A percentile compares a stretch with the other conserved stretches of the same genome.
phyloP scores from a whole-genome alignment of 1,140 invertebrate genomes.

The Brachionus calyciflorus region DNA sequence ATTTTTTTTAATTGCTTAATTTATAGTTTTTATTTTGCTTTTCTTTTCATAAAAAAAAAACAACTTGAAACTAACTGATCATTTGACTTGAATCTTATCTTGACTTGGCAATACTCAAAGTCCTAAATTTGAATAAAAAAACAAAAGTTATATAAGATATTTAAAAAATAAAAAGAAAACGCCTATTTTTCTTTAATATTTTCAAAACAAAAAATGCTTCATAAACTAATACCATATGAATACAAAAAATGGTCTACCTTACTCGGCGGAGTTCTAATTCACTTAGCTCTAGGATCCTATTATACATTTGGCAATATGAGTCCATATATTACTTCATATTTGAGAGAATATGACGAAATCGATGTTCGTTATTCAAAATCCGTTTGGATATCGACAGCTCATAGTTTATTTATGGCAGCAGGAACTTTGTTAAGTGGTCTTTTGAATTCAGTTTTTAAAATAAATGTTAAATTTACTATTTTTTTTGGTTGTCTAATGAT shows the following conservation, averaged over 20 bases:
- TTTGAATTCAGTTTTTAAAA: slow-evolving; percentile 50
- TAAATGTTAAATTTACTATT: background rate
- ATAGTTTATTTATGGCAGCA: slow-evolving; percentile 53
- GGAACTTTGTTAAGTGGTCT: slow-evolving; percentile 51
- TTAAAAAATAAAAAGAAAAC: too few species aligned
- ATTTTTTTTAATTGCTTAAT: too few species aligned
- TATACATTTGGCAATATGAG: slow-evolving; percentile 54
- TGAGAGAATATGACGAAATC: slow-evolving; percentile 50
- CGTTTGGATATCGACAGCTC: slow-evolving; percentile 57
- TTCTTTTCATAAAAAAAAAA: too few species aligned
- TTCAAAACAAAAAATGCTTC: too few species aligned
- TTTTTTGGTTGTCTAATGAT: slow-evolving; percentile 19
- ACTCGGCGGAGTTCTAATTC: slow-evolving; percentile 37
- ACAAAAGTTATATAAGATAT: too few species aligned
- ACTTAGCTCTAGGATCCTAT: slow-evolving; percentile 15
- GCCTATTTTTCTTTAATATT: too few species aligned
- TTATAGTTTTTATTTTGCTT: too few species aligned
- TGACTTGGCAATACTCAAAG: too few species aligned
- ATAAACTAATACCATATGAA: too few species aligned
- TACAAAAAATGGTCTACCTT: slow-evolving; percentile 39
- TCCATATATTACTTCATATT: slow-evolving; percentile 62
- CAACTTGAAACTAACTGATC: too few species aligned
- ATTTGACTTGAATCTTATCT: too few species aligned
- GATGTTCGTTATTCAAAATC: slow-evolving; percentile 54
- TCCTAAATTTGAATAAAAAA: too few species aligned